Base-by-base conservation (phyloP, 2,113 vertebrate genomes). In the Rhizomys pruinosus region DNA sequence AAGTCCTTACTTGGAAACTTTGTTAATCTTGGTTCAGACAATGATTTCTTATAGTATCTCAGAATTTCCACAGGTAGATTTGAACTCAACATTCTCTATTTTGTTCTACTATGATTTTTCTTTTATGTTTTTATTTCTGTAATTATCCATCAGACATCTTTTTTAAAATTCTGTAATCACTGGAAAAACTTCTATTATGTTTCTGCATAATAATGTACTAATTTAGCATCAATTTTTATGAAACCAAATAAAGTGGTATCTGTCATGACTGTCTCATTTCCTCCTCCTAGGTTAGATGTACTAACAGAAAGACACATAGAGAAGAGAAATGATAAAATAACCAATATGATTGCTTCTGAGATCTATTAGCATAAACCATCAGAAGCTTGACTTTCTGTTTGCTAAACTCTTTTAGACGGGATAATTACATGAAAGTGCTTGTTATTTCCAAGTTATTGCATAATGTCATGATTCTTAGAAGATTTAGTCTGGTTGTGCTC, bases 361-460 rank as follows among this genome's bases (percentile, higher is more conserved):
- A 55, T 47, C 52, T 84, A 93, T 89, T 97, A 94, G 61, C 92
- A 87, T 81, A 97, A 96, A 89, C 47, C 91, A 92, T 84, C 91
- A 94, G 73, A 91, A 95, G 39, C 47, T 55, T 96, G 90, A 92
- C 80, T 97, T 95, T 92, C 57, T 96, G 91, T 97, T 96, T 96
- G 95, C 91, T 95, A 94, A 97, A 96, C 90, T 93, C 71, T 94
- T 95, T 92, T 90, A 91, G 93, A 96, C 95, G 97, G 94, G 92
- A 93, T 96, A 97, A 96, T 96, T 97, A 61, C 90, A 92, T 89
- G 85, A 93, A 96, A 93, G 76, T 96, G 69, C 89, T 96, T 92
- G 79, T 73, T 86, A 93, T 95, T 96, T 97, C 77, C 85, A 96
- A 95, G 66, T 84, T 93, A 79, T 72, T 97, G 91, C 96, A 82